These are phyloP conservation scores for Ahaetulla prasina DNA, from an alignment of 2,113 vertebrate genomes.

Conservation along the genomic window DNA sequence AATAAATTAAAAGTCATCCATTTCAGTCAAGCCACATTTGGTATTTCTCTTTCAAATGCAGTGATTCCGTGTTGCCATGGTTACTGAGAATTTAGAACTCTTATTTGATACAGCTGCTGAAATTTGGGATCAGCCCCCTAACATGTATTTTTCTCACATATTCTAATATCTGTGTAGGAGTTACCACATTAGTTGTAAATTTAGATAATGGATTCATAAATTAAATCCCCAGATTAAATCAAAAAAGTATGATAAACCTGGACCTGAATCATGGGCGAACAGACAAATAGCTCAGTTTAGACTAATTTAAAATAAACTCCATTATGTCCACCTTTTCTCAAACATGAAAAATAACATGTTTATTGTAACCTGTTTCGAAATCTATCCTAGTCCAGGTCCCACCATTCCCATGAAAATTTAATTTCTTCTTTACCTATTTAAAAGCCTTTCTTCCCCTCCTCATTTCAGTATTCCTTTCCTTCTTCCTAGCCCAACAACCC, in stretches of 20 bases:
- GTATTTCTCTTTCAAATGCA: constrained; percentile 51
- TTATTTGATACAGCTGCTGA: constrained; percentile 49
- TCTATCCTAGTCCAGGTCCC: neutral
- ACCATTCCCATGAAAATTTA: neutral
- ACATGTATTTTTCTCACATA: constrained; percentile 24
- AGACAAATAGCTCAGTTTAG: neutral
- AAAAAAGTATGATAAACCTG: neutral
- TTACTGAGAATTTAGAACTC: constrained; percentile 47
- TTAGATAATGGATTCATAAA: constrained; percentile 30
- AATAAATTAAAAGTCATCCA: constrained; percentile 27
- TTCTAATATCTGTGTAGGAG: constrained; percentile 30
- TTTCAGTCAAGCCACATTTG: constrained; percentile 39
- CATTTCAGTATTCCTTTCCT: neutral
- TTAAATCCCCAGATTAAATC: neutral
- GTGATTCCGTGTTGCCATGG: constrained; percentile 52
- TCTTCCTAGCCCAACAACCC: neutral
- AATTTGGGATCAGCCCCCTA: constrained; percentile 58
- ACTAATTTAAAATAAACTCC: neutral
- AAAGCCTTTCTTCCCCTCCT: neutral
- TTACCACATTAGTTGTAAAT: constrained; percentile 33
- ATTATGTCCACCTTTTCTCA: neutral
- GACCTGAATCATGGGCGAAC: neutral
- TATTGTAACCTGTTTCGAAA: neutral
- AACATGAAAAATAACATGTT: neutral
- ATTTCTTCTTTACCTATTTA: neutral